Conservation (phyloP, 2,888 invertebrate genomes). For the Entomobrya multifasciata region DNA sequence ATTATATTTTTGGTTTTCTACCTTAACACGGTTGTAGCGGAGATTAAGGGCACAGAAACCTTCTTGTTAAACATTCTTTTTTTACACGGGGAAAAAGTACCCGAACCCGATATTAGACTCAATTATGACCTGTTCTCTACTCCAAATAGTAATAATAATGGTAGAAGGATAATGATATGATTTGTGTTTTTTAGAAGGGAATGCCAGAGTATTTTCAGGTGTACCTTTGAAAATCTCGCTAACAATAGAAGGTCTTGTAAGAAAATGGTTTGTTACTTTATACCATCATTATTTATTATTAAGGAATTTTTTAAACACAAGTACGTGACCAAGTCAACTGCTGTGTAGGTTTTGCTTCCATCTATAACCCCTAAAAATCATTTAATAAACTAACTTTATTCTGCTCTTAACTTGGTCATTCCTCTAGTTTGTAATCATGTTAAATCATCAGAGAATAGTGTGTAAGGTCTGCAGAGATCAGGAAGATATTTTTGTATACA, state of each 20-base stretch:
- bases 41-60: conserved; percentile 14
- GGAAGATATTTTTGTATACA: not conserved
- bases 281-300: conserved; percentile 10
- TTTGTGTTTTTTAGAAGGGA: conserved; percentile 7
- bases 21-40: no score
- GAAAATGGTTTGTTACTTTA: not conserved
- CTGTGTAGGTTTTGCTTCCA: not conserved
- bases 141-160: conserved; percentile 9
- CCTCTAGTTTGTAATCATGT: conserved; percentile 1
- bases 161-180: conserved; percentile 3
- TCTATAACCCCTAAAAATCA: not conserved
- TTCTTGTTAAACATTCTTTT: not conserved
- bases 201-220: not conserved
- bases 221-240: no score
- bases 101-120: no score
- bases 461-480: no score
- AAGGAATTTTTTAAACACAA: conserved; percentile 21
- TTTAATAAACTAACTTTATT: not conserved
- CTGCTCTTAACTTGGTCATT: no score
- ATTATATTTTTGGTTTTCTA: conserved; percentile 38
- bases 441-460: not conserved
- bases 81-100: not conserved
- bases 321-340: conserved; percentile 41
- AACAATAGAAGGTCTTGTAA: no score
- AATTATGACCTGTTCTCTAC: conserved; percentile 17